A percentile compares a stretch with the other conserved stretches of the same genome.
These are phyloP conservation scores for Nesoenas mayeri DNA, from an alignment of 2,113 vertebrate species.

Conservation along the genomic window DNA sequence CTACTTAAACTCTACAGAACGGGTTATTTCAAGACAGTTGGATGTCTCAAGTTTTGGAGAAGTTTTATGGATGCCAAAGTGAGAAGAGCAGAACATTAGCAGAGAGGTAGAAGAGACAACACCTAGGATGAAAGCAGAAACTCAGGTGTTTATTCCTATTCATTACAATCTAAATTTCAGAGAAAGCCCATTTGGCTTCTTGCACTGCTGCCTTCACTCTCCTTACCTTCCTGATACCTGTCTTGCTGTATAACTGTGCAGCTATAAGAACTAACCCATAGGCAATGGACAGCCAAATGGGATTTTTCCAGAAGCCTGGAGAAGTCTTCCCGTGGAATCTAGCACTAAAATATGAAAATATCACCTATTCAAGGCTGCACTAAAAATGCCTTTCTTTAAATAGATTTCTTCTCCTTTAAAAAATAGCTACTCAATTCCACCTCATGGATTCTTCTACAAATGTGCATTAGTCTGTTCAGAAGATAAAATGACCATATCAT, in stretches of 20 bases:
- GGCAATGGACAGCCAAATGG: not conserved
- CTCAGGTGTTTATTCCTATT: not conserved
- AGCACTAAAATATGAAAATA: conserved; percentile 36
- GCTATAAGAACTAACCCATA: not conserved
- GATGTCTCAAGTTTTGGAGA: not conserved
- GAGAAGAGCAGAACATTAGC: not conserved
- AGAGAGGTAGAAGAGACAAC: not conserved
- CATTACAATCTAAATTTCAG: not conserved
- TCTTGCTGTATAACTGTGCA: not conserved
- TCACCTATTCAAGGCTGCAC: conserved; percentile 9
- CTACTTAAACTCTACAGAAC: not conserved
- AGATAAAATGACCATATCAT: not conserved
- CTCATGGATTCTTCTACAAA: not conserved
- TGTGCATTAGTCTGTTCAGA: not conserved
- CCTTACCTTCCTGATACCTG: not conserved
- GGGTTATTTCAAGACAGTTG: not conserved
- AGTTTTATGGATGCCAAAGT: not conserved
- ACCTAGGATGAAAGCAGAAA: not conserved
- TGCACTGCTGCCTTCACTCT: not conserved
- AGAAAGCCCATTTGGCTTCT: not conserved
- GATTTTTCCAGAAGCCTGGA: conserved; percentile 52
- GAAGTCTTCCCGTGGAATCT: conserved; percentile 14
- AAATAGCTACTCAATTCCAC: not conserved
- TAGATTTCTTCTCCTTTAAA: not conserved
- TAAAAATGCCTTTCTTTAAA: conserved; percentile 47